Base-by-base conservation (phyloP, 2,113 vertebrate genomes). In the Notarius lentiginosus region DNA sequence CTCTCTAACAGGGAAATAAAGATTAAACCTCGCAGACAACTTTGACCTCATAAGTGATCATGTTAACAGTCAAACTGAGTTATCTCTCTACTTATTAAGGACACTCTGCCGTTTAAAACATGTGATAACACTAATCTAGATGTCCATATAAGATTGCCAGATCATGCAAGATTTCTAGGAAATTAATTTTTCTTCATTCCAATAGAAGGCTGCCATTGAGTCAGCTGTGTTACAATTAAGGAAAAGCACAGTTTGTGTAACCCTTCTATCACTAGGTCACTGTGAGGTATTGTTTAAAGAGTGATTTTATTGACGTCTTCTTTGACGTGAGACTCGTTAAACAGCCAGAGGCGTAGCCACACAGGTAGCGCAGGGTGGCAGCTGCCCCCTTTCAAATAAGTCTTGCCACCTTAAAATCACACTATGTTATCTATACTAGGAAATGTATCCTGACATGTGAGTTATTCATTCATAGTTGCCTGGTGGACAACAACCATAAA, bases 1-100 rank as follows among this genome's bases (percentile, higher is more conserved):
- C 68, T 58, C 27, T 84, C 65, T 6, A 30, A 72, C 68, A n/a
- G 70, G 47, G 34, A 51, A 49, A 58, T 75, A 89, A 87, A 84
- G 79, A 87, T 87, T 87, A 89, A 87, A 84, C 85, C 49, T 80
- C 24, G 7, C 30, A n/a, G 20, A 34, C 20, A 79, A 79, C 56
- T 30, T 65, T 73, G 82, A 81, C 84, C 63, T 83, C 61, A 61
- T 49, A 70, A 84, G 72, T 22, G n/a, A 24, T 58, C 9, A 47
- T n/a, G 68, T 87, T 89, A 84, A 83, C 84, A 83, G 60, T 60
- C 56, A 83, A 51, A 79, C 73, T 58, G 10, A 20, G 34, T 85
- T 79, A 85, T 56, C 18, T 30, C 47, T 56, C 55, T 61, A 80
- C 79, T 49, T 34, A 34, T 80, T 30, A 80, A 1, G 22, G 27